phyloP scores from a whole-genome alignment of 2,888 invertebrate species.

The Metallyticus violacea region DNA sequence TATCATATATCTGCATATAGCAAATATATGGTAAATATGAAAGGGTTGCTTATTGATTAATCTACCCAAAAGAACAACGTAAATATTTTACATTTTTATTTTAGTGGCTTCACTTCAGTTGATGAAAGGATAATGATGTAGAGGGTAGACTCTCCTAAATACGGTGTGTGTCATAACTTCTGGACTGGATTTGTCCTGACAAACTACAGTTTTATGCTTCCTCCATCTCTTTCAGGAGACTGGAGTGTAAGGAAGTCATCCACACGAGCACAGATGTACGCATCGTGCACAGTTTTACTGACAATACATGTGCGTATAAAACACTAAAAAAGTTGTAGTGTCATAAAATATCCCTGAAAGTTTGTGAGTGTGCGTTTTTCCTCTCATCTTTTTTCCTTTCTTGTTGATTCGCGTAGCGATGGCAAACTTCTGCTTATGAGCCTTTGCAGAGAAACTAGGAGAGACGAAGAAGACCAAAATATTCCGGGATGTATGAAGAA shows the following conservation, averaged over 20 bases:
- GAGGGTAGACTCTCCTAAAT: no score
- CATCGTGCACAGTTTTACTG: neutral
- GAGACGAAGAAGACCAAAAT: neutral
- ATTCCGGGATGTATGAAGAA: neutral
- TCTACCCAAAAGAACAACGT: no score
- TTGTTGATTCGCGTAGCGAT: slow-evolving; percentile 15
- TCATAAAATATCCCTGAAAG: neutral
- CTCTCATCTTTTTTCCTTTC: neutral
- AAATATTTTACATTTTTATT: no score
- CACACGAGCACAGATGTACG: neutral
- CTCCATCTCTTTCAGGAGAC: neutral
- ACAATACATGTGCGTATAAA: neutral
- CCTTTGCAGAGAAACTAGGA: neutral
- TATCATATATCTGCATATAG: no score
- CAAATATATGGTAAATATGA: no score
- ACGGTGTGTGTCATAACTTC: no score
- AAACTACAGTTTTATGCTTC: neutral
- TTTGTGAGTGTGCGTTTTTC: neutral
- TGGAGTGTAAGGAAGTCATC: neutral
- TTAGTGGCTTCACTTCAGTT: no score
- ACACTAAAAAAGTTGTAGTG: neutral
- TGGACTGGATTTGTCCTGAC: neutral
- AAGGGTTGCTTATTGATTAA: no score
- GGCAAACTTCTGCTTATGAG: slow-evolving; percentile 23
- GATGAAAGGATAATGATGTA: no score